Evolutionary conservation across 2,888 invertebrate genomes (phyloP), one percentile per base, ranked within the genome.

Genomic region (Tenthredo notha): DNA sequence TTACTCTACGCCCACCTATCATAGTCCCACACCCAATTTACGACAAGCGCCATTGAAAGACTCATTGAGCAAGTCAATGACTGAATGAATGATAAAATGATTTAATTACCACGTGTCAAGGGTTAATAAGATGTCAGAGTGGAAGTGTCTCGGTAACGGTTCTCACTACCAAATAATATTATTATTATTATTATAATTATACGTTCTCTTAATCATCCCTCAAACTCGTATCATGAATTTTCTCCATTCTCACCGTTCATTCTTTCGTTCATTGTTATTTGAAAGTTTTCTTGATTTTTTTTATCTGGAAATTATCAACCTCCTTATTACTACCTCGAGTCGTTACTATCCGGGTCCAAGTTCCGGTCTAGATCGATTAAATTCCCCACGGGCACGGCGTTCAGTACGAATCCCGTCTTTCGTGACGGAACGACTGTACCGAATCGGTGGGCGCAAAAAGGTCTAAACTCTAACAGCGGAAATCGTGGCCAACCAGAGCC

Each of bases 51-150:
- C 85, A 85, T 86, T 87, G 70, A 86, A 84, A 82, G 82, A 77
- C 85, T 88, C 87, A 86, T 87, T 87, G 88, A 88, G 85, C 85
- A 86, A 90, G 90, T 89, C 89, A 89, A 89, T 87, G 89, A 87
- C 87, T 88, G 90, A 90, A 89, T 88, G 88, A 87, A 87, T 86
- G 85, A 87, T 72, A 86, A 88, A 90, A 91, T 92, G 90, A 92
- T 92, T 92, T 91, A 91, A 92, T 92, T 92, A 87, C 86, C 88
- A 84, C 78, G 87, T 88, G 89, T 87, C 89, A 89, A 85, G 87
- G 91, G 90, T 89, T 90, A 90, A 90, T 86, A 85, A 85, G 87
- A 77, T 47, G 70, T 50, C 50, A 85, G 85, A 86, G 75, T 82
- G 84, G 80, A 82, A 21, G 18, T 25, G 1, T 54, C 25, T 67